These are phyloP conservation scores for Watsonalla binaria DNA, from an alignment of 2,888 invertebrate genomes.

Conservation along the genomic window DNA sequence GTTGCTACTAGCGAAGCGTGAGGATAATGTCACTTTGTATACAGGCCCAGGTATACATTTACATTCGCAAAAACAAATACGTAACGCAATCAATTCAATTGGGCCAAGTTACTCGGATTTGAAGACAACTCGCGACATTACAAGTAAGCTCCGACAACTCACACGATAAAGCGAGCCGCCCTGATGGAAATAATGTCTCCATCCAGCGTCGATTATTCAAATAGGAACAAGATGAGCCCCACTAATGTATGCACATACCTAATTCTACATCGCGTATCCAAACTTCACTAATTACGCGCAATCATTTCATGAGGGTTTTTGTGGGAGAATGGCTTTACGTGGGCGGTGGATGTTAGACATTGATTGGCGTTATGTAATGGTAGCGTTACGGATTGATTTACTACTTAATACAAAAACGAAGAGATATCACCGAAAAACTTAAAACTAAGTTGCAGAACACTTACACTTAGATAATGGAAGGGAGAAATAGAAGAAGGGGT, in stretches of 20 bases:
- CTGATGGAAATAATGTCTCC: constrained; percentile 1
- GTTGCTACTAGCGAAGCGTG: too few species aligned
- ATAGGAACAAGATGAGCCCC: constrained; percentile 1
- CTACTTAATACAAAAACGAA: not conserved
- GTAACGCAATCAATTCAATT: too few species aligned
- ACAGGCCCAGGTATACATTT: too few species aligned
- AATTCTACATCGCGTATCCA: constrained; percentile 2
- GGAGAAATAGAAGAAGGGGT: too few species aligned
- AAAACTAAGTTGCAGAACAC: too few species aligned
- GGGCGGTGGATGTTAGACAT: not conserved
- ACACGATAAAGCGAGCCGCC: not conserved
- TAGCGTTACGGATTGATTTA: not conserved
- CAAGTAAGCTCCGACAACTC: not conserved
- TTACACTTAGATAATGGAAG: too few species aligned
- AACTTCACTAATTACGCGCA: constrained; percentile 2
- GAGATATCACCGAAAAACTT: not conserved
- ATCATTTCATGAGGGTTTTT: constrained; percentile 1
- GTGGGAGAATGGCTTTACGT: not conserved
- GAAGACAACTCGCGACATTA: not conserved
- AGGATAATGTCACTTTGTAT: too few species aligned
- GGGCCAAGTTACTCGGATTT: too few species aligned
- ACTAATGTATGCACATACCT: constrained; percentile 2
- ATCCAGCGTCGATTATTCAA: constrained; percentile 1
- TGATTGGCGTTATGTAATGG: not conserved
- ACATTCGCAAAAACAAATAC: too few species aligned